Evolutionary conservation across 2,888 invertebrate species (phyloP).

Genomic region (Portevinia maculata): DNA sequence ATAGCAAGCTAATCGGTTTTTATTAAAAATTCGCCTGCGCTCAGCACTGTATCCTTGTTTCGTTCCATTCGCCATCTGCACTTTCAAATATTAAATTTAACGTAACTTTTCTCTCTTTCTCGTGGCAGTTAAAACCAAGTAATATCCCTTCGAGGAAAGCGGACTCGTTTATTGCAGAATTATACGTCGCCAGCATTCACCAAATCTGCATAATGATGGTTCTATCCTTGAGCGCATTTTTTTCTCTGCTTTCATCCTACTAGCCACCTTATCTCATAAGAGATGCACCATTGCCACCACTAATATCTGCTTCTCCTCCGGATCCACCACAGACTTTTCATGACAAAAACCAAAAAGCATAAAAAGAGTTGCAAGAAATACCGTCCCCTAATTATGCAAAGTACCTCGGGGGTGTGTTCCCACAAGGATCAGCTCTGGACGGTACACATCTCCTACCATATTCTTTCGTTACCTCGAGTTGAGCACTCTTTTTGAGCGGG

Average conservation of each 20-base stretch:
- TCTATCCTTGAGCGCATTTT: slow-evolving; percentile 33
- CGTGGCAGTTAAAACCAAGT: background rate
- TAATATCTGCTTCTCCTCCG: slow-evolving; percentile 21
- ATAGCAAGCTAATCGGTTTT: slow-evolving; percentile 8
- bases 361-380: slow-evolving; percentile 56
- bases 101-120: background rate
- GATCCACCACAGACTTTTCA: slow-evolving; percentile 24
- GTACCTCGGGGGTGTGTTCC: slow-evolving; percentile 54
- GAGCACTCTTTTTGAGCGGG: slow-evolving; percentile 56
- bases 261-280: slow-evolving; percentile 65
- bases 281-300: slow-evolving; percentile 49
- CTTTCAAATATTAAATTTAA: slow-evolving; percentile 40
- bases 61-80: slow-evolving; percentile 27
- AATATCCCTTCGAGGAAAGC: slow-evolving; percentile 15
- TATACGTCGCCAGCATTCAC: slow-evolving; percentile 57
- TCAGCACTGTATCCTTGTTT: slow-evolving; percentile 7
- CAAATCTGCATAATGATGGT: slow-evolving; percentile 70
- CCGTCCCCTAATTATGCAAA: slow-evolving; percentile 72
- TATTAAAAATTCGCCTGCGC: slow-evolving; percentile 17
- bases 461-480: slow-evolving; percentile 19
- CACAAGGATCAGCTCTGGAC: slow-evolving; percentile 50
- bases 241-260: slow-evolving; percentile 29
- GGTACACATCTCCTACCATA: background rate
- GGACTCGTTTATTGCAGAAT: slow-evolving; percentile 10
- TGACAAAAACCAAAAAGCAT: slow-evolving; percentile 9